Conservation (phyloP, 2,888 invertebrate genomes). For the Nomada lathburiana region DNA sequence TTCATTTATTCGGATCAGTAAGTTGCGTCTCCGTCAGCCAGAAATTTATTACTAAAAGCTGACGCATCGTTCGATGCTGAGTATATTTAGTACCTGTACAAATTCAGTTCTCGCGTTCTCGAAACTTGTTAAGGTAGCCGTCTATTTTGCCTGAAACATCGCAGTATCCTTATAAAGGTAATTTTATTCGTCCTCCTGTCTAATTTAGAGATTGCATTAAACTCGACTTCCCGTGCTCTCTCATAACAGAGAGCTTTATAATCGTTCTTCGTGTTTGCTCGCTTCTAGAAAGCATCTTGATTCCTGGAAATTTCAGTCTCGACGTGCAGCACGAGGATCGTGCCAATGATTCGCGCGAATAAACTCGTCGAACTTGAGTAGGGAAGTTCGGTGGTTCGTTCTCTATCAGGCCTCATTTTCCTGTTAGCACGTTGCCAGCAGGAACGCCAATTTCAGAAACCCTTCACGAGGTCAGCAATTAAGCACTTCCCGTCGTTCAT, state of each 20-base stretch:
- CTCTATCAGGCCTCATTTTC: conserved; percentile 50
- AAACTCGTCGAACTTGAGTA: conserved; percentile 42
- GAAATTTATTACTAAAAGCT: no score
- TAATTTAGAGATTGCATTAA: background rate
- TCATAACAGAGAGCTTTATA: background rate
- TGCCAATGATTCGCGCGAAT: conserved; percentile 40
- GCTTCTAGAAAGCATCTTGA: background rate
- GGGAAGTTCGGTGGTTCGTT: conserved; percentile 9
- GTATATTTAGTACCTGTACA: no score
- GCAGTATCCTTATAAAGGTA: no score
- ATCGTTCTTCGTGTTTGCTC: background rate
- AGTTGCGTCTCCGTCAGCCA: no score
- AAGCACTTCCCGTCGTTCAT: conserved; percentile 63
- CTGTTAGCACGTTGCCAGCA: conserved; percentile 51
- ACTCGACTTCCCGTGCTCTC: background rate
- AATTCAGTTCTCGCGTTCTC: no score
- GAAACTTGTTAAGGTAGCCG: no score
- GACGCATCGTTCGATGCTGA: no score
- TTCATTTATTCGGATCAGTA: no score
- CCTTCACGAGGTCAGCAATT: conserved; percentile 62
- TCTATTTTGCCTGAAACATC: no score
- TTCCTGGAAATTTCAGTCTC: conserved; percentile 10
- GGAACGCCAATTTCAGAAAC: conserved; percentile 51
- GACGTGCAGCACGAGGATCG: background rate
- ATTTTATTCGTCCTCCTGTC: no score